These are phyloP conservation scores for Rapana venosa DNA, from an alignment of 2,888 invertebrate genomes.

Conservation along the genomic window DNA sequence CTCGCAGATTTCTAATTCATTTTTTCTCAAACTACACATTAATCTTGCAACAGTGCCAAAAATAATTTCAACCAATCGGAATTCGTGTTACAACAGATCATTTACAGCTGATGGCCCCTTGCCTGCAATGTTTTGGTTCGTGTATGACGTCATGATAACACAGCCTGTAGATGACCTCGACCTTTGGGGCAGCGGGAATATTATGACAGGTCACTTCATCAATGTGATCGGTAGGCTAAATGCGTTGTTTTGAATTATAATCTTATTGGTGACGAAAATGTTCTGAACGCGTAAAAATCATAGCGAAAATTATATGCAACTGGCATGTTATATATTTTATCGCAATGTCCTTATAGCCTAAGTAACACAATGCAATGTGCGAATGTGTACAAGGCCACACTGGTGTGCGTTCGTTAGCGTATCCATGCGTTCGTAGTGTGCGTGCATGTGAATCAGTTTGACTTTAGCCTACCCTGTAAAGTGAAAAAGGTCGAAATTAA, in stretches of 20 bases:
- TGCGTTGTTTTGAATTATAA: too few relatives aligned
- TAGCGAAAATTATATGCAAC: not conserved
- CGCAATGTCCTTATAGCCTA: not conserved
- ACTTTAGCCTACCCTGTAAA: too few relatives aligned
- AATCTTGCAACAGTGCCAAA: slow-evolving; percentile 26
- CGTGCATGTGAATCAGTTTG: too few relatives aligned
- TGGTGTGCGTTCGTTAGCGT: too few relatives aligned
- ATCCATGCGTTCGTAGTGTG: too few relatives aligned
- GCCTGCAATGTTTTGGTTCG: slow-evolving; percentile 52
- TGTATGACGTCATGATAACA: slow-evolving; percentile 46
- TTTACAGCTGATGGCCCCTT: slow-evolving; percentile 50
- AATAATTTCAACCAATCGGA: slow-evolving; percentile 45
- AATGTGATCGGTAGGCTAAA: too few relatives aligned
- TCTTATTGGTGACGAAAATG: not conserved
- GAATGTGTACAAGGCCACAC: too few relatives aligned
- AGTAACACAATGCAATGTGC: not conserved
- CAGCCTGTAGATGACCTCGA: slow-evolving; percentile 3
- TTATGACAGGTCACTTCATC: not conserved
- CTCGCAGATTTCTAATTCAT: not conserved
- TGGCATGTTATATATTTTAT: not conserved
- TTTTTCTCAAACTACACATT: not conserved
- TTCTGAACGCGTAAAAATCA: not conserved
- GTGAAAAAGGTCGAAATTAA: too few relatives aligned
- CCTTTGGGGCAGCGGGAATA: not conserved
- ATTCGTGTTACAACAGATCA: slow-evolving; percentile 5